phyloP scores from a whole-genome alignment of 2,888 invertebrate genomes.

The Thysanoteuthis rhombus region DNA sequence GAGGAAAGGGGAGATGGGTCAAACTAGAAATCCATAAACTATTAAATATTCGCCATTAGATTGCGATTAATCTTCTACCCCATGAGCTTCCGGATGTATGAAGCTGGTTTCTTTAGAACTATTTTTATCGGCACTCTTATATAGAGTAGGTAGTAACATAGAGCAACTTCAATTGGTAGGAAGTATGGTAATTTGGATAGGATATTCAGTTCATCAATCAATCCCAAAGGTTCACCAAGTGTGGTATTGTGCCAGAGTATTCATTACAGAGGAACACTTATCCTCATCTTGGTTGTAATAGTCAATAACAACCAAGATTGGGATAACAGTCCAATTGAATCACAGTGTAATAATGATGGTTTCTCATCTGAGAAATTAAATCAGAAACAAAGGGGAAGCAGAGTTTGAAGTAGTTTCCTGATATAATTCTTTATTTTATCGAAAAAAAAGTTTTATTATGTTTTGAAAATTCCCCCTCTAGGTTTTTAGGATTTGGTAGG shows the following conservation, averaged over 20 bases:
- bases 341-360: too few relatives aligned
- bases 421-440: too few relatives aligned
- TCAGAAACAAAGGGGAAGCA: too few relatives aligned
- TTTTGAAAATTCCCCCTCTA: too few relatives aligned
- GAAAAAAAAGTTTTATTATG: too few relatives aligned
- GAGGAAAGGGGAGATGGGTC: neutral
- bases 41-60: neutral
- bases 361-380: too few relatives aligned
- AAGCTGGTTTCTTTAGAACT: neutral
- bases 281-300: too few relatives aligned
- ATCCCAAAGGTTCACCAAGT: neutral
- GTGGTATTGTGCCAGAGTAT: neutral
- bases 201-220: neutral
- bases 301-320: too few relatives aligned
- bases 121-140: neutral
- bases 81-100: neutral
- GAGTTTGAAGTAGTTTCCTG: too few relatives aligned
- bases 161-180: neutral
- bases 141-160: neutral
- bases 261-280: neutral
- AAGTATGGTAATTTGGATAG: neutral
- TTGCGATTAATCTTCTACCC: neutral
- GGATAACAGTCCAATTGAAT: too few relatives aligned
- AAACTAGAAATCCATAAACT: neutral
- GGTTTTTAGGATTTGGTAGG: too few relatives aligned